Evolutionary conservation across 1,140 invertebrate species (phyloP).

Genomic region (Lordiphosa stackelbergi): DNA sequence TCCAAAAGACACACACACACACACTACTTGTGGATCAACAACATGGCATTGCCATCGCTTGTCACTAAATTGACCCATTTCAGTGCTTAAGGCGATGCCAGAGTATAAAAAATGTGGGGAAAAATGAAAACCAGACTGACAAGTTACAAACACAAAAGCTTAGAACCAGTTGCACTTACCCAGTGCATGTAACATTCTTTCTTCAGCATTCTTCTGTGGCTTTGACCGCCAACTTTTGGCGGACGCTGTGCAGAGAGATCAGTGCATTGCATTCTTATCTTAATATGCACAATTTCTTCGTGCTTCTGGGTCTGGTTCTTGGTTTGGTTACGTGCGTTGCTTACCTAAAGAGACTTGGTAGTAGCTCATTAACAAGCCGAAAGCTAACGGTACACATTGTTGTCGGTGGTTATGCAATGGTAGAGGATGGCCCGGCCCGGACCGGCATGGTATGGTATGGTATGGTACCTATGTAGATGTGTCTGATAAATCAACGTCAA

Average conservation of each 20-base stretch:
- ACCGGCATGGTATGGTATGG: not conserved
- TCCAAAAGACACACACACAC: slow-evolving; percentile 7
- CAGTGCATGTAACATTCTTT: slow-evolving; percentile 28
- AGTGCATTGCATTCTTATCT: slow-evolving; percentile 50
- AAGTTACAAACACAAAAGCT: slow-evolving; percentile 25
- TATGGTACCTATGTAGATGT: slow-evolving; percentile 11
- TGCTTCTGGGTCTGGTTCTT: slow-evolving; percentile 40
- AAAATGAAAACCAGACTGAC: slow-evolving; percentile 36
- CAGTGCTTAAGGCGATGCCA: slow-evolving; percentile 37
- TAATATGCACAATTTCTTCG: slow-evolving; percentile 54
- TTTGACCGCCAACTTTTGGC: slow-evolving; percentile 27
- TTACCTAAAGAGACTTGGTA: slow-evolving; percentile 11
- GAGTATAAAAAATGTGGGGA: slow-evolving; percentile 11
- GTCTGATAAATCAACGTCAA: slow-evolving; percentile 13
- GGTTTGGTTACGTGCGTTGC: slow-evolving; percentile 31
- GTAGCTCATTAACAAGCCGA: slow-evolving; percentile 38
- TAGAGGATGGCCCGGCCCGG: slow-evolving; percentile 1
- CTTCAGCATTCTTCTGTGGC: slow-evolving; percentile 5
- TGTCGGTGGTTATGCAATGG: slow-evolving; percentile 32
- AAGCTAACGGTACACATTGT: slow-evolving; percentile 44
- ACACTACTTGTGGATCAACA: slow-evolving; percentile 9
- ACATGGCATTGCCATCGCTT: slow-evolving; percentile 29
- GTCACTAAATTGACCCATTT: slow-evolving; percentile 56
- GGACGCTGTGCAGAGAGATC: slow-evolving; percentile 21
- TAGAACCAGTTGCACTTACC: slow-evolving; percentile 41